Evolutionary conservation across 1,140 invertebrate genomes (phyloP).

Genomic region (Aphaenogaster floridana): DNA sequence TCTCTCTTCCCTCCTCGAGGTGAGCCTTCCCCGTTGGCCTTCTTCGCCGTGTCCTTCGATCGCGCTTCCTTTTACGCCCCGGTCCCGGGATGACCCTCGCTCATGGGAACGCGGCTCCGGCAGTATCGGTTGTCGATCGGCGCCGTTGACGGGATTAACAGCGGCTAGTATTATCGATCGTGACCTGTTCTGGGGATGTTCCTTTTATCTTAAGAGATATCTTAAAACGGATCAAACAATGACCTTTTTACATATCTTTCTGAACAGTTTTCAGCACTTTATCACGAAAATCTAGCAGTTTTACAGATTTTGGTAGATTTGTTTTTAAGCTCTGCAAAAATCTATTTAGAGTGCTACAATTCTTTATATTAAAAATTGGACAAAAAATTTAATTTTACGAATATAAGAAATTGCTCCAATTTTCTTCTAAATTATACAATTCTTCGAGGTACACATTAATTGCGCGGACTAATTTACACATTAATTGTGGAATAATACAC

Average conservation of each 20-base stretch:
- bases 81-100: constrained; percentile 21
- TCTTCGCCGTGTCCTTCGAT: constrained; percentile 46
- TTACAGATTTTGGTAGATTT: neutral
- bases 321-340: neutral
- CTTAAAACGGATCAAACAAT: constrained; percentile 19
- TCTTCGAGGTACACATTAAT: neutral
- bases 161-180: constrained; percentile 17
- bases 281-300: neutral
- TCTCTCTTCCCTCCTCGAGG: neutral
- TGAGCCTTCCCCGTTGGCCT: constrained; percentile 25
- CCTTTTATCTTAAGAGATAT: neutral
- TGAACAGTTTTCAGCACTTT: neutral
- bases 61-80: constrained; percentile 49
- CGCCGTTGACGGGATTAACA: constrained; percentile 2
- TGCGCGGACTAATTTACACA: neutral
- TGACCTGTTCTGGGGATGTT: neutral
- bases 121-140: constrained; percentile 32
- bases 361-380: neutral
- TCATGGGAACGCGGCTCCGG: constrained; percentile 34
- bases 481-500: constrained; percentile 7
- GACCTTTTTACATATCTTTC: constrained; percentile 5
- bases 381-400: neutral
- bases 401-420: neutral
- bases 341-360: neutral
- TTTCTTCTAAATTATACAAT: neutral